Percentiles rank a stretch among this genome's conserved stretches.
These are phyloP conservation scores for Adelosebastes latens DNA, from an alignment of 2,797 vertebrate genomes.

Conservation along the genomic window DNA sequence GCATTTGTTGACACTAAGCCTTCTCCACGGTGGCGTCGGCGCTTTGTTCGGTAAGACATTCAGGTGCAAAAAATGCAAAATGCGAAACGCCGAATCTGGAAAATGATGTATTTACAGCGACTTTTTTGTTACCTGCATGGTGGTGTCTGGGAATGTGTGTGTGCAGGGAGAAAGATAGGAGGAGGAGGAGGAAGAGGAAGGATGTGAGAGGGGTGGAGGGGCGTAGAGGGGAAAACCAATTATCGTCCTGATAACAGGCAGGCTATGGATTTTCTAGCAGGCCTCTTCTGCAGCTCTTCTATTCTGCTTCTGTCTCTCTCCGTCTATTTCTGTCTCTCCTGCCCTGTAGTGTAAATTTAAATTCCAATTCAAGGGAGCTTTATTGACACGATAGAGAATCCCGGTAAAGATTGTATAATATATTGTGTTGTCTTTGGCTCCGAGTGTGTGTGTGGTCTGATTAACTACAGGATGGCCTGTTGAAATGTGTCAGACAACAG, in stretches of 20 bases:
- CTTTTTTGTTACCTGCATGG: conserved; percentile 46
- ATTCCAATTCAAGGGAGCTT: conserved; percentile 44
- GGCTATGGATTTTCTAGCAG: conserved; percentile 78
- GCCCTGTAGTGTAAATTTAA: conserved; percentile 39
- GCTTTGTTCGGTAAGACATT: conserved; percentile 24
- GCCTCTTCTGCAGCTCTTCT: conserved; percentile 55
- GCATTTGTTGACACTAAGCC: conserved; percentile 36
- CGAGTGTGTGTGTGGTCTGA: conserved; percentile 37
- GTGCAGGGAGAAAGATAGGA: conserved; percentile 11
- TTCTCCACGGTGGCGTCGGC: neutral
- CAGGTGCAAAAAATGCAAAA: conserved; percentile 28
- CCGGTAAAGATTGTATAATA: conserved; percentile 6
- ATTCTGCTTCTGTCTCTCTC: conserved; percentile 32
- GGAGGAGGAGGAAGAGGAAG: conserved; percentile 35
- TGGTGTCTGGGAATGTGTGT: conserved; percentile 17
- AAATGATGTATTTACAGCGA: conserved; percentile 24
- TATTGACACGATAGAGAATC: conserved; percentile 41
- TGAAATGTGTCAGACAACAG: conserved; percentile 68
- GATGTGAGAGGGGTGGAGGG: conserved; percentile 29
- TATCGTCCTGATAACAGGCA: conserved; percentile 77
- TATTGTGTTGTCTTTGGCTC: conserved; percentile 16
- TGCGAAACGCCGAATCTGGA: neutral
- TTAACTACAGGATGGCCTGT: conserved; percentile 63
- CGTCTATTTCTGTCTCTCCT: conserved; percentile 38
- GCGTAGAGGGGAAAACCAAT: conserved; percentile 72